Conservation (phyloP, 2,888 invertebrate genomes). For the Rhagonycha lutea region DNA sequence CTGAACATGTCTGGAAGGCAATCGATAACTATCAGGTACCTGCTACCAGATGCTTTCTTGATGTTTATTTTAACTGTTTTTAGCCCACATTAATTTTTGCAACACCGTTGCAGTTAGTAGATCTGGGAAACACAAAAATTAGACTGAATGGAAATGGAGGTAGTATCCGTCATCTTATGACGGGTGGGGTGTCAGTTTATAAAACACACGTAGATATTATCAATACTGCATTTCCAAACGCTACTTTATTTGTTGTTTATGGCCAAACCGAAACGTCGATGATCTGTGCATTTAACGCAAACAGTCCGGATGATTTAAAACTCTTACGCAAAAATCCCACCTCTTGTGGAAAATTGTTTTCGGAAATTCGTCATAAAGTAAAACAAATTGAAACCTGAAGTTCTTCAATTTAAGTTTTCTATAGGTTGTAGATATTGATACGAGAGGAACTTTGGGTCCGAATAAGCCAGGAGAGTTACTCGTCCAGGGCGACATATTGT, state of each 20-base stretch:
- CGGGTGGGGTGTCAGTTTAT: slow-evolving; percentile 29
- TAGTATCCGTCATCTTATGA: slow-evolving; percentile 9
- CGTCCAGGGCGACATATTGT: slow-evolving; percentile 49
- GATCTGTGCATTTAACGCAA: not conserved
- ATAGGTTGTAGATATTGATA: slow-evolving; percentile 39
- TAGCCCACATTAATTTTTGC: not conserved
- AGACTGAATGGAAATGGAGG: not conserved
- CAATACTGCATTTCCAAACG: slow-evolving; percentile 40
- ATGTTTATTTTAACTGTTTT: too few relatives aligned
- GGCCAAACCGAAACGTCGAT: slow-evolving; percentile 11
- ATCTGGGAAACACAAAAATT: not conserved
- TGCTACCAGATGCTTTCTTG: too few relatives aligned
- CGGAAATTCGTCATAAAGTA: not conserved
- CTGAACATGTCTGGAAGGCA: not conserved
- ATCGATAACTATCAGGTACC: not conserved
- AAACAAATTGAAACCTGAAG: not conserved
- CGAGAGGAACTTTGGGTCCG: slow-evolving; percentile 54
- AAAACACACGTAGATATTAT: slow-evolving; percentile 20
- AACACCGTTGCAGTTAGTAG: not conserved
- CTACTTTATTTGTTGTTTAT: slow-evolving; percentile 31
- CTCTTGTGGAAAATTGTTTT: not conserved
- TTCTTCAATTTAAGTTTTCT: not conserved
- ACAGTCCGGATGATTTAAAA: not conserved
- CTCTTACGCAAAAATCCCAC: not conserved
- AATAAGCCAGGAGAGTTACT: slow-evolving; percentile 59